Conservation (phyloP, 2,888 invertebrate species). For the Syrphus vitripennis region DNA sequence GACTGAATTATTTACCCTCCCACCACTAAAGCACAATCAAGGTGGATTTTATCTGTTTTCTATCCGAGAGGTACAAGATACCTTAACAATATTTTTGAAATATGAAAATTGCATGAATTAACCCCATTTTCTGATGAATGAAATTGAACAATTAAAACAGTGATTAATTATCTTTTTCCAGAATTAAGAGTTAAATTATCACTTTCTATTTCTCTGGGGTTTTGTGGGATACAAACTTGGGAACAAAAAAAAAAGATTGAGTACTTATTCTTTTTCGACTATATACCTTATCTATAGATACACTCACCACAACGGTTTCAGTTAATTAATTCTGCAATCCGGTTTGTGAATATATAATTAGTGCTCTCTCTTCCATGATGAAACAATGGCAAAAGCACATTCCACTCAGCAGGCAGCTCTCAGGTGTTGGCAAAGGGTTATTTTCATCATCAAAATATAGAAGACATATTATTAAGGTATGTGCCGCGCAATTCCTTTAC, state of each 20-base stretch:
- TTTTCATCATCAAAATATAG: constrained; percentile 40
- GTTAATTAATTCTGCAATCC: constrained; percentile 60
- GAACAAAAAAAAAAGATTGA: constrained; percentile 42
- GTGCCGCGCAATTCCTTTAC: not conserved
- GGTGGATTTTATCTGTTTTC: not conserved
- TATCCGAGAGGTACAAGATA: not conserved
- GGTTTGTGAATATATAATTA: constrained; percentile 53
- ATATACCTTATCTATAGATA: not conserved
- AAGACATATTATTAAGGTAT: not conserved
- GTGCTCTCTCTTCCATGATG: constrained; percentile 12
- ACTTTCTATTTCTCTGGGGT: not conserved
- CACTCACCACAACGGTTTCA: constrained; percentile 49
- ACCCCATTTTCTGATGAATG: not conserved
- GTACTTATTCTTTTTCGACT: constrained; percentile 39
- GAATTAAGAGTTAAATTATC: constrained; percentile 50
- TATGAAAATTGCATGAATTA: too few species aligned
- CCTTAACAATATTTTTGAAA: too few species aligned
- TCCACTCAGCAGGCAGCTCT: not conserved
- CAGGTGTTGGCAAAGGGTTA: constrained; percentile 44
- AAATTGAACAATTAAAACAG: constrained; percentile 32
- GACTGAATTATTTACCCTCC: too few species aligned
- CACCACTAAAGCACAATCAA: not conserved
- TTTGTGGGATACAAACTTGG: not conserved
- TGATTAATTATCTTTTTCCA: constrained; percentile 56
- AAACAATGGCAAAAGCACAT: not conserved